Evolutionary conservation across 2,797 vertebrate species (phyloP).

Genomic region (Melanotaenia nigrans): DNA sequence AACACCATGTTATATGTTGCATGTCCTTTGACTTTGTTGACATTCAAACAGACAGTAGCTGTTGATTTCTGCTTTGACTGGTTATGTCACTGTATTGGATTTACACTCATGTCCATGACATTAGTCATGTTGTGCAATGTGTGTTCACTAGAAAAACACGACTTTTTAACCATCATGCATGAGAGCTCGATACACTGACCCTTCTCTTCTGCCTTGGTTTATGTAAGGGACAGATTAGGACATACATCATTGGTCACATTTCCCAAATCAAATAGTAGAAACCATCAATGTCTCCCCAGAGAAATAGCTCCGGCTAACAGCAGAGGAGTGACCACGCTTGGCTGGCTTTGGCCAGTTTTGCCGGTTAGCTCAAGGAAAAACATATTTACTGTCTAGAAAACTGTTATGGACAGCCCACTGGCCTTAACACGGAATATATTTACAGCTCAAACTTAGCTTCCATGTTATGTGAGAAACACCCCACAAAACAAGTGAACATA

Average conservation of each 20-base stretch:
- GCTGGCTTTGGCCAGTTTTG: neutral
- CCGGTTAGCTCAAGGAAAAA: slow-evolving; percentile 9
- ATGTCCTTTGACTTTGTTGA: slow-evolving; percentile 14
- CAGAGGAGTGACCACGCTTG: slow-evolving; percentile 7
- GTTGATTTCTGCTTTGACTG: slow-evolving; percentile 10
- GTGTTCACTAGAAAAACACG: slow-evolving; percentile 2
- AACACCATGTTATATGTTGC: neutral
- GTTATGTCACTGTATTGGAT: slow-evolving; percentile 4
- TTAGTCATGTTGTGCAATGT: slow-evolving; percentile 21
- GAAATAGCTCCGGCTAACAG: neutral
- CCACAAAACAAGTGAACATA: neutral
- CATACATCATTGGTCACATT: slow-evolving; percentile 5
- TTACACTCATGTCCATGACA: slow-evolving; percentile 23
- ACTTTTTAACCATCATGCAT: neutral
- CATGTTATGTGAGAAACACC: slow-evolving; percentile 17
- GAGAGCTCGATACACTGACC: neutral
- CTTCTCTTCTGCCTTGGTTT: neutral
- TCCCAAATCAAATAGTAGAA: neutral
- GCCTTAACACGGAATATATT: slow-evolving; percentile 51
- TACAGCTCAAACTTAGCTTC: slow-evolving; percentile 39
- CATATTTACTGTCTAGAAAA: slow-evolving; percentile 50
- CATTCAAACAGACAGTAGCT: slow-evolving; percentile 4
- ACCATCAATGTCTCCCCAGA: slow-evolving; percentile 6
- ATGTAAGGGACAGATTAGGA: neutral
- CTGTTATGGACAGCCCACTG: slow-evolving; percentile 42